phyloP scores from a whole-genome alignment of 2,113 vertebrate genomes.

The Rhizomys pruinosus region DNA sequence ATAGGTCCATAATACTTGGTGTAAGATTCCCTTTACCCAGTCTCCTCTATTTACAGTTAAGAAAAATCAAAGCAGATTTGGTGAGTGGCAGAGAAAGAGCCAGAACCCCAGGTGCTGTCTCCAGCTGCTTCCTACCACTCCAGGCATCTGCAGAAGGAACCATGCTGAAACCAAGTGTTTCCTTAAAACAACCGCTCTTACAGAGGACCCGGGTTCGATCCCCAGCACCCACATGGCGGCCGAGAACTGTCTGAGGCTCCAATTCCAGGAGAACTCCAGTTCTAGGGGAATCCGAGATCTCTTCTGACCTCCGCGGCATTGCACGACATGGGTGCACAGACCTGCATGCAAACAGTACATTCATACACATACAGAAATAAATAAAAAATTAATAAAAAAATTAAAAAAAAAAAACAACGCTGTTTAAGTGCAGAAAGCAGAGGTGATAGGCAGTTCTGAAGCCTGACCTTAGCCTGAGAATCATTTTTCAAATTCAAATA shows the following conservation, averaged over 20 bases:
- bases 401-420: constrained; percentile 17
- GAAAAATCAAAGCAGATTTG: not conserved
- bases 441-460: constrained; percentile 1
- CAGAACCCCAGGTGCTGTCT: not conserved
- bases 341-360: too few species aligned
- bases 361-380: too few species aligned
- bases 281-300: too few species aligned
- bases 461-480: constrained; percentile 12
- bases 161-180: not conserved
- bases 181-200: constrained; percentile 14
- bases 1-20: not conserved
- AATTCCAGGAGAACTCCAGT: too few species aligned
- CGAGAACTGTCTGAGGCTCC: too few species aligned
- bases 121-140: not conserved
- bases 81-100: constrained; percentile 11
- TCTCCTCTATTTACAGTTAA: not conserved
- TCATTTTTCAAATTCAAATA: constrained; percentile 58
- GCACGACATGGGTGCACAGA: too few species aligned
- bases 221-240: too few species aligned
- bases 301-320: too few species aligned
- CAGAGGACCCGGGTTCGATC: too few species aligned
- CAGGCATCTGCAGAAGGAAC: not conserved
- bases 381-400: too few species aligned
- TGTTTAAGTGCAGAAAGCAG: constrained; percentile 32
- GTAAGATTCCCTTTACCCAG: not conserved